phyloP scores from a whole-genome alignment of 1,140 invertebrate species.

The Callitettix versicolor region DNA sequence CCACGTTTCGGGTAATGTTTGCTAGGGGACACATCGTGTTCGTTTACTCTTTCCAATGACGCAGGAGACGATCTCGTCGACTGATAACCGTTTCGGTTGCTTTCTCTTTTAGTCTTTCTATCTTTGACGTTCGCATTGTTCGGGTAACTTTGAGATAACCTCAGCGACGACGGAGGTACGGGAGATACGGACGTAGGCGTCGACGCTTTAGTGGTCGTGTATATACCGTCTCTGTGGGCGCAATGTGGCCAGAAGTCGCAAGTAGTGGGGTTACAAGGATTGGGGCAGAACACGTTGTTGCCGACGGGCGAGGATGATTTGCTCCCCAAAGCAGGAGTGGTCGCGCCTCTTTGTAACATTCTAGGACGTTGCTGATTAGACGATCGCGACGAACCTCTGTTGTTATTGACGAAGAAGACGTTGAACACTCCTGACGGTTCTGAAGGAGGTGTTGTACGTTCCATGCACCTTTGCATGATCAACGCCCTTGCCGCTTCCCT shows the following conservation, averaged over 20 bases:
- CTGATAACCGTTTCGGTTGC: slow-evolving; percentile 6
- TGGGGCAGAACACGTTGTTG: slow-evolving; percentile 13
- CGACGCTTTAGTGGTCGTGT: slow-evolving; percentile 16
- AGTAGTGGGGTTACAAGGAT: slow-evolving; percentile 38
- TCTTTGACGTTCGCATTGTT: slow-evolving; percentile 20
- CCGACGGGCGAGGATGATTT: slow-evolving; percentile 10
- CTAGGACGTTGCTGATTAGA: slow-evolving; percentile 22
- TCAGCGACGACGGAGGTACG: slow-evolving; percentile 27
- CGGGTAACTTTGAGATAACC: slow-evolving; percentile 44
- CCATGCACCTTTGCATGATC: slow-evolving; percentile 36
- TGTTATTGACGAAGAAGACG: slow-evolving; percentile 16
- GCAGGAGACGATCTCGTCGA: slow-evolving; percentile 25
- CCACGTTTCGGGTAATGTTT: slow-evolving; percentile 15
- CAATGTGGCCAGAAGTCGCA: slow-evolving; percentile 48
- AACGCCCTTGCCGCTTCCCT: slow-evolving; percentile 37
- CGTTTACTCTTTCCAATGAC: slow-evolving; percentile 29
- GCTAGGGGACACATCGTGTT: slow-evolving; percentile 15
- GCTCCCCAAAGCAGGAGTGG: slow-evolving; percentile 32
- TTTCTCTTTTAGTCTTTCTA: neutral
- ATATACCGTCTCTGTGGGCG: slow-evolving; percentile 35
- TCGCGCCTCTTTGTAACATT: slow-evolving; percentile 37
- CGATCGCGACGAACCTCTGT: neutral
- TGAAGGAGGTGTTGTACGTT: slow-evolving; percentile 24
- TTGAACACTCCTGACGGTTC: slow-evolving; percentile 19
- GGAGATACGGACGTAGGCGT: slow-evolving; percentile 7